Evolutionary conservation across 2,113 vertebrate genomes (phyloP).

Genomic region (Corythaixoides concolor): DNA sequence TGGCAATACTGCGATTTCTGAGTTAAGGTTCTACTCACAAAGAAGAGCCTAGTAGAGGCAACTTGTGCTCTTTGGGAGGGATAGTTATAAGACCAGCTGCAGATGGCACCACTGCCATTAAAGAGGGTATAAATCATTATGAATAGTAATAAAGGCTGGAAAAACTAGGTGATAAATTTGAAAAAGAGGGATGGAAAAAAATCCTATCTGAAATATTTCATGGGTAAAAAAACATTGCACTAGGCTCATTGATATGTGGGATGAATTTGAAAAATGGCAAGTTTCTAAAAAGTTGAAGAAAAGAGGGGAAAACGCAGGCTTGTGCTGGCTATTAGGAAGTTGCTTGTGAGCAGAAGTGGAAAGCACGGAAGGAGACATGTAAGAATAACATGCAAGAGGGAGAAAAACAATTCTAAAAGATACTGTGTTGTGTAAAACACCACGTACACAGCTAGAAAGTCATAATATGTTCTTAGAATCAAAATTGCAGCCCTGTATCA

Average conservation of each 20-base stretch:
- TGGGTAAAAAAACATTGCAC: background rate
- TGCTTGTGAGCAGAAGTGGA: background rate
- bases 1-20: background rate
- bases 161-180: background rate
- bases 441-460: background rate
- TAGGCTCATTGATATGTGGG: background rate
- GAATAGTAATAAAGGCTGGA: background rate
- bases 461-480: background rate
- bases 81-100: background rate
- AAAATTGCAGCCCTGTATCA: background rate
- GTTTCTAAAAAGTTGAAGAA: background rate
- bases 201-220: background rate
- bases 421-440: background rate
- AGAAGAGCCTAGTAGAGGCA: background rate
- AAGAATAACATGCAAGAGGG: background rate
- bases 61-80: background rate
- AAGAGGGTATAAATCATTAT: background rate
- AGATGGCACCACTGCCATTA: background rate
- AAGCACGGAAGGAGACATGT: background rate
- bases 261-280: background rate
- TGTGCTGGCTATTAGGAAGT: background rate
- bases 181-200: background rate
- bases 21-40: background rate
- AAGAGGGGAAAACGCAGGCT: background rate
- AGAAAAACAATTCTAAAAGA: too few relatives aligned